Base-by-base conservation (phyloP, 2,113 vertebrate species). In the Rallus limicola region DNA sequence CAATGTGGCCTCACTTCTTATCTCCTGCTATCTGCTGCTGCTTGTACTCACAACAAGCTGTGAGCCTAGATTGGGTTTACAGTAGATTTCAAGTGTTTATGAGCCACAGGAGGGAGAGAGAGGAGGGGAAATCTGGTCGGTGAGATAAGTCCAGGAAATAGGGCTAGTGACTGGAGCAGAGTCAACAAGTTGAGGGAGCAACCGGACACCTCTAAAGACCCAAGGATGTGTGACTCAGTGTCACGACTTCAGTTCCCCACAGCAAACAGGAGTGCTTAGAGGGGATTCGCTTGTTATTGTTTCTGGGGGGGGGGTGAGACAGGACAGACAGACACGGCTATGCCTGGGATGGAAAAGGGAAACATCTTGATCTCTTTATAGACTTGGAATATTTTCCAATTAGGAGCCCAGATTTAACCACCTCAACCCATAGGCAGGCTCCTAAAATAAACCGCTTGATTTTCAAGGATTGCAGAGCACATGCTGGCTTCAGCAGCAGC, bases 111-210 rank as follows among this genome's bases (percentile, higher is more conserved):
- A 91, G 87, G 82, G 62, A 95, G 89, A 81, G 72, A 79, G 46
- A 64, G 65, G 23, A 95, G 95, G 96, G 97, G 96, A 97, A 97
- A 97, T 97, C 96, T 97, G 97, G 72, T 67, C 20, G 2, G 74
- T 24, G 55, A 96, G 97, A 97, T 97, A 97, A 97, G 88, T 87
- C 63, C 95, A 97, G 97, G 97, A 97, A 97, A 96, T 42, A 23
- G 78, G 80, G 90, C 90, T 67, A 78, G 88, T 23, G 90, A 29
- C 82, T 89, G 96, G 68, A 79, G 86, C 93, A 91, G 90, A 94
- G 70, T 90, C 95, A 93, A 93, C 96, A 95, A 95, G 96, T 33
- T 16, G 67, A 86, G 85, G 4, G 23, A 94, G 90, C 86, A 85
- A 89, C 72, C 16, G 9, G 92, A 87, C 92, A 89, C 84, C 89